Evolutionary conservation across 1,140 invertebrate species (phyloP).

Genomic region (Delia radicum): DNA sequence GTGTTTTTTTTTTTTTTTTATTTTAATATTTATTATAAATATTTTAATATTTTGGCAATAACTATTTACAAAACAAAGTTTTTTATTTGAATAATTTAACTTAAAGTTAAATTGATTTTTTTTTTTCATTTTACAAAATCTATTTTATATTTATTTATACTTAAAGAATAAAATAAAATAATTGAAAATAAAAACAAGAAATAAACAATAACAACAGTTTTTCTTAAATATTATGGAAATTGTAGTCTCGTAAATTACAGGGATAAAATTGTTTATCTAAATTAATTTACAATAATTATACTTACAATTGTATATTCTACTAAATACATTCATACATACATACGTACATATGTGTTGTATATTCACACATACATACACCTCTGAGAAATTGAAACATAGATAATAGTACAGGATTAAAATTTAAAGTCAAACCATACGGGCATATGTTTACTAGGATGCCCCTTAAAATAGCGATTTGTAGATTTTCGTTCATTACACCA

Average conservation of each 20-base stretch:
- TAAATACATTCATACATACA: constrained; percentile 6
- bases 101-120: not conserved
- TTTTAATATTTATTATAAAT: constrained; percentile 11
- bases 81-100: constrained; percentile 5
- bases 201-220: constrained; percentile 30
- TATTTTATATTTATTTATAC: not conserved
- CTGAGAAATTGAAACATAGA: too few relatives aligned
- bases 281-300: constrained; percentile 13
- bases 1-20: not conserved
- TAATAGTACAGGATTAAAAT: too few relatives aligned
- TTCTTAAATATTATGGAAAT: not conserved
- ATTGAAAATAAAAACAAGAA: constrained; percentile 43
- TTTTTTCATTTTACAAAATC: constrained; percentile 6
- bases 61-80: constrained; percentile 21
- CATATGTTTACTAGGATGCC: too few relatives aligned
- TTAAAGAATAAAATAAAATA: not conserved
- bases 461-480: too few relatives aligned
- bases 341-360: too few relatives aligned
- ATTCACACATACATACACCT: too few relatives aligned
- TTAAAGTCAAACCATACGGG: too few relatives aligned
- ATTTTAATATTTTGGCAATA: constrained; percentile 9
- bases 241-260: constrained; percentile 7
- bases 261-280: constrained; percentile 19
- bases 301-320: not conserved
- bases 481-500: too few relatives aligned